These are phyloP conservation scores for Saccostrea glomerata DNA, from an alignment of 1,140 invertebrate genomes.

Conservation along the genomic window DNA sequence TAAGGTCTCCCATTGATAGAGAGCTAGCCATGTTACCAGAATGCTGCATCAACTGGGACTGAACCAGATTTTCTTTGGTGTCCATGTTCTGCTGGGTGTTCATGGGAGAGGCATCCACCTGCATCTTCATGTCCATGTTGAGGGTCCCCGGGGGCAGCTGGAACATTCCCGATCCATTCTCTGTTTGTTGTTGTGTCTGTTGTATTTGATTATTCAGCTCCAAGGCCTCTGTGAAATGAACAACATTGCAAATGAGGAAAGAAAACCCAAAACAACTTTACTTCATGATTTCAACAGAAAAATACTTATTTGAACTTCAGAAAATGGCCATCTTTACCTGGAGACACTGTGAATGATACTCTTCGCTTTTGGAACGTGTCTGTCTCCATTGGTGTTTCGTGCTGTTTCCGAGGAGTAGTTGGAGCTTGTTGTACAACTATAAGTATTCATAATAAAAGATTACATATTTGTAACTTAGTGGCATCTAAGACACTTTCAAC, in stretches of 20 bases:
- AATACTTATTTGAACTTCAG: no score
- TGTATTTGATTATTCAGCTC: slow-evolving; percentile 61
- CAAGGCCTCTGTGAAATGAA: slow-evolving; percentile 53
- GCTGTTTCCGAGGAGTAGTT: slow-evolving; percentile 30
- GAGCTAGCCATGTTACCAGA: neutral
- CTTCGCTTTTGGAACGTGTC: slow-evolving; percentile 51
- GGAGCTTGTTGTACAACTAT: slow-evolving; percentile 2
- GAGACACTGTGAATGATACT: slow-evolving; percentile 43
- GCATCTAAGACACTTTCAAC: neutral
- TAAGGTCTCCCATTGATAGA: neutral
- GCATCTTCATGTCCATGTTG: slow-evolving; percentile 39
- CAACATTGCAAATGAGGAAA: neutral
- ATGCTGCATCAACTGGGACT: neutral
- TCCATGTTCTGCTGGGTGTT: slow-evolving; percentile 15
- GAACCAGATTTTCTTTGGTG: neutral
- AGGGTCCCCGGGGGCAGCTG: slow-evolving; percentile 60
- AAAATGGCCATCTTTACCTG: slow-evolving; percentile 41
- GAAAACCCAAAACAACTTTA: no score
- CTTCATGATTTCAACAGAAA: no score
- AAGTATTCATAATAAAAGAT: slow-evolving; percentile 25
- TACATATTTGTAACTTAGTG: neutral
- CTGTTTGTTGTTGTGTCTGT: slow-evolving; percentile 51
- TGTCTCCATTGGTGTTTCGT: slow-evolving; percentile 59
- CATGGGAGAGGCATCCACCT: slow-evolving; percentile 37
- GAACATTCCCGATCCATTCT: slow-evolving; percentile 54